These are phyloP conservation scores for Lamprotornis superbus DNA, from an alignment of 2,113 vertebrate species.

Conservation along the genomic window DNA sequence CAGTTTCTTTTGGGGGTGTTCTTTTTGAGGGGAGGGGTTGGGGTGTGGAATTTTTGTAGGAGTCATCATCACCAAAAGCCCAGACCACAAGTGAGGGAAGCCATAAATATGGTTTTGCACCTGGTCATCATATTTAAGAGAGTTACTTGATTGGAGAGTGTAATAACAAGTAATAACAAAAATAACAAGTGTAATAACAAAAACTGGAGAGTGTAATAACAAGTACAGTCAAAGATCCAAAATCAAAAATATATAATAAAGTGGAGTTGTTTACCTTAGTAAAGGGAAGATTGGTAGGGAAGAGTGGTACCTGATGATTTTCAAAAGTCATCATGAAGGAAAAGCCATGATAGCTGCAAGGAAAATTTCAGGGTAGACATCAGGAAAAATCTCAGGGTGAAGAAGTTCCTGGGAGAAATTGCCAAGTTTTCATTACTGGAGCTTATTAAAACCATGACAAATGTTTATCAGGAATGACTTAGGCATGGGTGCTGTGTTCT, in stretches of 20 bases:
- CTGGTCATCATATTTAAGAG: background rate
- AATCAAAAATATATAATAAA: background rate
- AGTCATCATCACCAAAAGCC: background rate
- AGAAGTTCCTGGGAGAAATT: background rate
- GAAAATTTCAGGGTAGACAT: background rate
- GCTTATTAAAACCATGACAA: background rate
- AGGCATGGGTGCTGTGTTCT: background rate
- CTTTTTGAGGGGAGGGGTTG: fast-evolving
- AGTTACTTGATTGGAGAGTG: background rate
- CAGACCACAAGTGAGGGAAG: background rate
- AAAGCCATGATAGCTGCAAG: background rate
- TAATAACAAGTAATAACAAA: background rate
- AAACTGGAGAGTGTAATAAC: background rate
- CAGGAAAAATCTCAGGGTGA: background rate
- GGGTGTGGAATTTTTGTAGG: background rate
- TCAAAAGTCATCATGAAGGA: background rate
- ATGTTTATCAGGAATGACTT: background rate
- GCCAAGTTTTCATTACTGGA: background rate
- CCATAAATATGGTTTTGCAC: background rate
- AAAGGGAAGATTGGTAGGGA: background rate
- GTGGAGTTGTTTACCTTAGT: background rate
- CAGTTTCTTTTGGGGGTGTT: background rate
- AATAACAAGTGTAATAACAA: background rate
- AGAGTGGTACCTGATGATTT: background rate
- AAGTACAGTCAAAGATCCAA: background rate